Evolutionary conservation across 2,888 invertebrate genomes (phyloP).

Genomic region (Melanchra persicariae): DNA sequence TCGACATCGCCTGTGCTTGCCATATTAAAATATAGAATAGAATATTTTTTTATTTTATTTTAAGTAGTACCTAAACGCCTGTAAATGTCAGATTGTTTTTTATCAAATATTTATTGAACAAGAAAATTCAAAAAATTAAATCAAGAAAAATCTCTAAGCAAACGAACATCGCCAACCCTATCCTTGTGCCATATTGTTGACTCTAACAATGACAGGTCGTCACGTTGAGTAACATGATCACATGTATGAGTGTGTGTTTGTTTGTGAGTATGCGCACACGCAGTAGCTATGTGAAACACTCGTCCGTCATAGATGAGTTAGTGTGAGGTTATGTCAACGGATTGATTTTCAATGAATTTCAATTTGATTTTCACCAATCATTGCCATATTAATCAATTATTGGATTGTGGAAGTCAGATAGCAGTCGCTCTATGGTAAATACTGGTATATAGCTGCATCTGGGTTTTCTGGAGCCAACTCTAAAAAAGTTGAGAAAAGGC

Average conservation of each 20-base stretch:
- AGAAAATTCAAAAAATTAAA: too few relatives aligned
- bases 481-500: too few relatives aligned
- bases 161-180: conserved; percentile 55
- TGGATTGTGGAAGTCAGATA: too few relatives aligned
- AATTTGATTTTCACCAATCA: neutral
- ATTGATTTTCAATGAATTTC: conserved; percentile 10
- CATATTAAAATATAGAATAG: too few relatives aligned
- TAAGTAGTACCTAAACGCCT: too few relatives aligned
- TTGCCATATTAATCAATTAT: too few relatives aligned
- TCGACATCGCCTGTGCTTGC: too few relatives aligned
- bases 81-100: neutral
- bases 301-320: conserved; percentile 50
- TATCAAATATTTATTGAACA: too few relatives aligned
- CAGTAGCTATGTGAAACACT: conserved; percentile 43
- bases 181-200: conserved; percentile 53
- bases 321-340: conserved; percentile 18
- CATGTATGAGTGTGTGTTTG: conserved; percentile 20
- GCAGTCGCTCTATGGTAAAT: too few relatives aligned
- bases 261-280: conserved; percentile 21
- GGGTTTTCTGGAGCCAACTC: too few relatives aligned
- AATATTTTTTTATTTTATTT: too few relatives aligned
- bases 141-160: conserved; percentile 8
- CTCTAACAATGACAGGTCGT: conserved; percentile 77
- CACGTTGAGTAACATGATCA: conserved; percentile 75
- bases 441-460: too few relatives aligned